phyloP scores from a whole-genome alignment of 2,888 invertebrate species.

The Ophion obscuratus region DNA sequence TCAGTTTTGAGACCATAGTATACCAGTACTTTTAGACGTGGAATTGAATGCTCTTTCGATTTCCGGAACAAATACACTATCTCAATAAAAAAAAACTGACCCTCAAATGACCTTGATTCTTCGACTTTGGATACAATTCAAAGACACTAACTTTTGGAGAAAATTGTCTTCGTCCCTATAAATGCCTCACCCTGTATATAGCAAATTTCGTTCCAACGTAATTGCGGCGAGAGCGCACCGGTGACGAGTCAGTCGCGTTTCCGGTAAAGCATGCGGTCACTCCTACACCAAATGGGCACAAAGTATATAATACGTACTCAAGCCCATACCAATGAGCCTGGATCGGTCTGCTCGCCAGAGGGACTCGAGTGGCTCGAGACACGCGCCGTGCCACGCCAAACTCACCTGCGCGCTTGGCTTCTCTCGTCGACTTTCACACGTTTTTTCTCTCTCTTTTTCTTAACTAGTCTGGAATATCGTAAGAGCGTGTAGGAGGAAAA shows the following conservation, averaged over 20 bases:
- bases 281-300: conserved; percentile 17
- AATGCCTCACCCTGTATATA: neutral
- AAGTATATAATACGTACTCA: conserved; percentile 11
- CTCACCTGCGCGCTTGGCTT: neutral
- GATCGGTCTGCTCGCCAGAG: conserved; percentile 20
- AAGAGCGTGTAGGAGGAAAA: too few relatives aligned
- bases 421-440: neutral
- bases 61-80: too few relatives aligned
- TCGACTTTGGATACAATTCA: too few relatives aligned
- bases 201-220: conserved; percentile 60
- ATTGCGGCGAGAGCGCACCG: conserved; percentile 60
- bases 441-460: neutral
- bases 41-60: too few relatives aligned
- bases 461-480: too few relatives aligned
- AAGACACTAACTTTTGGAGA: too few relatives aligned
- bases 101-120: too few relatives aligned
- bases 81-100: too few relatives aligned
- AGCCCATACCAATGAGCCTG: conserved; percentile 8
- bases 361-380: conserved; percentile 7
- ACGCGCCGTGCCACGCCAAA: conserved; percentile 2
- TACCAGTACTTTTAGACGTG: too few relatives aligned
- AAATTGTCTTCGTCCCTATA: too few relatives aligned
- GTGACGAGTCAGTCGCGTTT: conserved; percentile 61
- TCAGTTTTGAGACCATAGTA: too few relatives aligned
- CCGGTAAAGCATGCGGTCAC: conserved; percentile 57